Conservation (phyloP, 1,140 invertebrate species). For the Phocides pigmalion region DNA sequence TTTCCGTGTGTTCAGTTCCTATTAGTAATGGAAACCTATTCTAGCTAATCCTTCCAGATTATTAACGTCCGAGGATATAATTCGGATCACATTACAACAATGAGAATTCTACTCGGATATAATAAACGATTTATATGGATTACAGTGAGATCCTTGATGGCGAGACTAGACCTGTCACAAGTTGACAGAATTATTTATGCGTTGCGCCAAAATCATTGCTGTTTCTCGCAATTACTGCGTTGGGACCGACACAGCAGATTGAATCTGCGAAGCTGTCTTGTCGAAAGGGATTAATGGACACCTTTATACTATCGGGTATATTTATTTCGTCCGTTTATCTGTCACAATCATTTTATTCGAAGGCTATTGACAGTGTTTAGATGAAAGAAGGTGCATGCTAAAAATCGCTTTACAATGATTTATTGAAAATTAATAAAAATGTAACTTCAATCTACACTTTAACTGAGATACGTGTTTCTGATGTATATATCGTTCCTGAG, state of each 20-base stretch:
- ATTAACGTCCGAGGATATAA: not conserved
- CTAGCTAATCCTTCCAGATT: not conserved
- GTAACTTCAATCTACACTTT: too few species aligned
- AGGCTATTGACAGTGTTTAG: too few species aligned
- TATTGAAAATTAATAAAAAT: too few species aligned
- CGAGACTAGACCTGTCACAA: not conserved
- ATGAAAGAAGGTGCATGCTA: too few species aligned
- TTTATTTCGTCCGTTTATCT: too few species aligned
- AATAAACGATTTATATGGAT: not conserved
- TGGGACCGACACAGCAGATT: not conserved
- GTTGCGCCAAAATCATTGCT: not conserved
- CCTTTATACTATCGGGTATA: not conserved
- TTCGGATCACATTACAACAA: not conserved
- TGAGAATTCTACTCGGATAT: not conserved
- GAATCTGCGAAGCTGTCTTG: not conserved
- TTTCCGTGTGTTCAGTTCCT: too few species aligned
- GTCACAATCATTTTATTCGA: too few species aligned
- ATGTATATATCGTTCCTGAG: too few species aligned
- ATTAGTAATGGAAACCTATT: not conserved
- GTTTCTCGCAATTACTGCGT: slow-evolving; percentile 2
- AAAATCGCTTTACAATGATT: too few species aligned
- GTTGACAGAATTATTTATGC: slow-evolving; percentile 8
- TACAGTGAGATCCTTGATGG: not conserved
- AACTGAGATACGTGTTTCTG: too few species aligned
- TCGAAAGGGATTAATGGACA: not conserved